These are phyloP conservation scores for Pararge aegeria DNA, from an alignment of 1,140 invertebrate species.

Conservation along the genomic window DNA sequence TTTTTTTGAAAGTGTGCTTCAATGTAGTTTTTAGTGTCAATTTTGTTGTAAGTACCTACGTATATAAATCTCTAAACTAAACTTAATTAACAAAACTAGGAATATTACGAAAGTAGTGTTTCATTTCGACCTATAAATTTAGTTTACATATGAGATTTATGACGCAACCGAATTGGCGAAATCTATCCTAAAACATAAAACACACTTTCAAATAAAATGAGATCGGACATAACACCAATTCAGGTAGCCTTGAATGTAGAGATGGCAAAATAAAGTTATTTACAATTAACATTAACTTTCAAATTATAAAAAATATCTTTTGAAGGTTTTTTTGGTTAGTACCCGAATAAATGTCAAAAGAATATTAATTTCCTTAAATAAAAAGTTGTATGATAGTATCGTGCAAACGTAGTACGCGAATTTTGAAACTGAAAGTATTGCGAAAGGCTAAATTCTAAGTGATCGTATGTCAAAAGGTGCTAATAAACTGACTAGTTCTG, in stretches of 20 bases:
- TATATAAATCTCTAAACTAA: too few relatives aligned
- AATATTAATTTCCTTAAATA: constrained; percentile 12
- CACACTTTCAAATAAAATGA: background rate
- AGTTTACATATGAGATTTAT: too few relatives aligned
- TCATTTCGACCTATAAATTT: too few relatives aligned
- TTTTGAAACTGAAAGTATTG: constrained; percentile 72
- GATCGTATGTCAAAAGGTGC: constrained; percentile 37
- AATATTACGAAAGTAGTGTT: background rate
- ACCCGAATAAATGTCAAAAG: constrained; percentile 2
- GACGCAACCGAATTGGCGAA: too few relatives aligned
- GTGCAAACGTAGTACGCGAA: constrained; percentile 49
- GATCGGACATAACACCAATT: background rate
- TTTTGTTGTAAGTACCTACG: too few relatives aligned
- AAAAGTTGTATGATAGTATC: constrained; percentile 44
- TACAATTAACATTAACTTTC: background rate
- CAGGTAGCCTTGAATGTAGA: background rate
- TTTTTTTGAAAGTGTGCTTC: too few relatives aligned
- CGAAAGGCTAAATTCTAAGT: constrained; percentile 47
- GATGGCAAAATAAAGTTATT: background rate
- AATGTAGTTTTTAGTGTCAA: too few relatives aligned
- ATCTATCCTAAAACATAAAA: too few relatives aligned
- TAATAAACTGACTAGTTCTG: constrained; percentile 42
- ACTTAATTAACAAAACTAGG: too few relatives aligned
- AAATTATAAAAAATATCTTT: background rate
- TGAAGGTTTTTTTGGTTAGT: background rate